phyloP scores from a whole-genome alignment of 2,797 vertebrate genomes.

The Pygocentrus nattereri region DNA sequence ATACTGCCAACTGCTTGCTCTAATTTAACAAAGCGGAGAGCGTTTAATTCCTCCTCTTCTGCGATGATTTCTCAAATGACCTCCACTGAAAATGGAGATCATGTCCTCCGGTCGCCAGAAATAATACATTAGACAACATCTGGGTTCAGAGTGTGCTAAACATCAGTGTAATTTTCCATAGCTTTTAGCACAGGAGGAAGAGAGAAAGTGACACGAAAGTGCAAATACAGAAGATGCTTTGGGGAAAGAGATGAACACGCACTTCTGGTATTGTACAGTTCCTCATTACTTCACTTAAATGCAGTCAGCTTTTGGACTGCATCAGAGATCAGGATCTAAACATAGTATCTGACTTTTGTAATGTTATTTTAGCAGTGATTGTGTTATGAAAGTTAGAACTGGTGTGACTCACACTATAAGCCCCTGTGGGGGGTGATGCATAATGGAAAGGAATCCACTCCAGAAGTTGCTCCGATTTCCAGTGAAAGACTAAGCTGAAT shows the following conservation, averaged over 20 bases:
- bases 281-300: slow-evolving; percentile 9
- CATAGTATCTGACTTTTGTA: background rate
- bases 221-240: slow-evolving; percentile 9
- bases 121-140: slow-evolving; percentile 55
- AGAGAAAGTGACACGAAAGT: too few species aligned
- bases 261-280: background rate
- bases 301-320: slow-evolving; percentile 22
- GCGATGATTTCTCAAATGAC: slow-evolving; percentile 57
- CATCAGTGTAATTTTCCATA: slow-evolving; percentile 30
- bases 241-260: slow-evolving; percentile 13
- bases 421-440: background rate
- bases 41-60: slow-evolving; percentile 41
- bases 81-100: slow-evolving; percentile 42
- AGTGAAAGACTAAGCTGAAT: slow-evolving; percentile 16
- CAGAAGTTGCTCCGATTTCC: slow-evolving; percentile 2
- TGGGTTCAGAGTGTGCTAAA: slow-evolving; percentile 34
- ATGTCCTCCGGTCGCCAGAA: slow-evolving; percentile 31
- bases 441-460: slow-evolving; percentile 27
- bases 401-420: slow-evolving; percentile 24
- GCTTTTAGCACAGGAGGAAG: slow-evolving; percentile 17
- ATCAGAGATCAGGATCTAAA: slow-evolving; percentile 15
- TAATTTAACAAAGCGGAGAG: slow-evolving; percentile 52
- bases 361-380: slow-evolving; percentile 37
- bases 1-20: slow-evolving; percentile 34
- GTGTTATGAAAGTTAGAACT: slow-evolving; percentile 41